These are phyloP conservation scores for Rhodinocichla rosea DNA, from an alignment of 2,113 vertebrate species.

Conservation along the genomic window DNA sequence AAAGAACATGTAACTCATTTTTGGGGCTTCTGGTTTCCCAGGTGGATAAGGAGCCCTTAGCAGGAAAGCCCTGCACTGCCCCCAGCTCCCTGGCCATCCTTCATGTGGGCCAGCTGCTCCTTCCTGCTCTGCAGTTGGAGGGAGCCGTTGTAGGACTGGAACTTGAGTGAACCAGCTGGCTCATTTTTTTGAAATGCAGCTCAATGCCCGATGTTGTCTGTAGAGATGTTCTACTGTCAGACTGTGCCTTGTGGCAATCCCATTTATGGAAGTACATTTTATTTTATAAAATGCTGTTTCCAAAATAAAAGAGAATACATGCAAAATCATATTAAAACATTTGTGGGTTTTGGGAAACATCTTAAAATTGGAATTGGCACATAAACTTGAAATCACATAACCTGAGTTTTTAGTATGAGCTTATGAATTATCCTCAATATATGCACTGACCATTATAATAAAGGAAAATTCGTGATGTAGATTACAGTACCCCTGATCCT, in stretches of 20 bases:
- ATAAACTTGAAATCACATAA: background rate
- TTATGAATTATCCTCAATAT: background rate
- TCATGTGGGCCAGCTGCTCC: background rate
- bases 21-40: background rate
- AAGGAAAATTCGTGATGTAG: background rate
- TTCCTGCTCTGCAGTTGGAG: background rate
- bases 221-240: background rate
- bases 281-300: background rate
- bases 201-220: background rate
- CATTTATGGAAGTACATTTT: background rate
- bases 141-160: background rate
- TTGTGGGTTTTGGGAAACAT: background rate
- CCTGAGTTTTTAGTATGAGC: background rate
- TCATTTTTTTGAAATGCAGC: background rate
- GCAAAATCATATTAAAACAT: background rate
- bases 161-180: background rate
- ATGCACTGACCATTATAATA: background rate
- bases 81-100: background rate
- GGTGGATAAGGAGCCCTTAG: background rate
- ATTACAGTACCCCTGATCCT: background rate
- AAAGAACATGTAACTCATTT: background rate
- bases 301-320: background rate
- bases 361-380: background rate
- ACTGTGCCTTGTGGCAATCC: background rate
- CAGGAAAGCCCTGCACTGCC: background rate